Conservation (phyloP, 2,797 vertebrate genomes). For the Oreochromis grahami region DNA sequence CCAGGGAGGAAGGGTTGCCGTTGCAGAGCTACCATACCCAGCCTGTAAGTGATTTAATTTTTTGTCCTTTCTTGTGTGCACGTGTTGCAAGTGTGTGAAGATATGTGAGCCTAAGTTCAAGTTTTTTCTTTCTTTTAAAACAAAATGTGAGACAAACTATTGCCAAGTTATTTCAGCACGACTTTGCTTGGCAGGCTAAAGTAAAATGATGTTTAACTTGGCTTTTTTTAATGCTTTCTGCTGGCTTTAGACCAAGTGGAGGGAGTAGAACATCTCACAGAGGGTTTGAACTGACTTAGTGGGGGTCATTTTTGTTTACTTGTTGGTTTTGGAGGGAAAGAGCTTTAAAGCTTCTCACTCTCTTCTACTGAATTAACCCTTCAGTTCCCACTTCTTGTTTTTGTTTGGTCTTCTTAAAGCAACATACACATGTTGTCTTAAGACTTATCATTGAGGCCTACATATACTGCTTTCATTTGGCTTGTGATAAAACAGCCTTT, state of each 20-base stretch:
- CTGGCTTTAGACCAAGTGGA: neutral
- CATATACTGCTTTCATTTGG: neutral
- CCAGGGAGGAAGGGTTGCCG: slow-evolving; percentile 48
- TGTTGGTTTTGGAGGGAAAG: neutral
- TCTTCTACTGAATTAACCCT: neutral
- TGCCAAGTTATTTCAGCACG: neutral
- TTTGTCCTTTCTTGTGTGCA: neutral
- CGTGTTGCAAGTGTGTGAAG: neutral
- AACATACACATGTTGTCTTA: neutral
- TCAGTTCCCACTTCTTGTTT: neutral
- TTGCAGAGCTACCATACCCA: slow-evolving; percentile 46
- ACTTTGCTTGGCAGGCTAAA: neutral
- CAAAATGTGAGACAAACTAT: neutral
- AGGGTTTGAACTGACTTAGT: neutral
- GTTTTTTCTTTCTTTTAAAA: neutral
- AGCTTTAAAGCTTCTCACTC: neutral
- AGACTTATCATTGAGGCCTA: neutral
- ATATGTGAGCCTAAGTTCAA: neutral
- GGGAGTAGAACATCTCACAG: neutral
- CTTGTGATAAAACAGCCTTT: neutral
- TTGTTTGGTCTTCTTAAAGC: neutral
- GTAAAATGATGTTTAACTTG: neutral
- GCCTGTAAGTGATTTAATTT: slow-evolving; percentile 56
- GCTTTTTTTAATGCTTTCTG: neutral
- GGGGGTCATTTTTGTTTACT: neutral